Conservation (phyloP, 2,888 invertebrate genomes). For the Heliconius ethilla region DNA sequence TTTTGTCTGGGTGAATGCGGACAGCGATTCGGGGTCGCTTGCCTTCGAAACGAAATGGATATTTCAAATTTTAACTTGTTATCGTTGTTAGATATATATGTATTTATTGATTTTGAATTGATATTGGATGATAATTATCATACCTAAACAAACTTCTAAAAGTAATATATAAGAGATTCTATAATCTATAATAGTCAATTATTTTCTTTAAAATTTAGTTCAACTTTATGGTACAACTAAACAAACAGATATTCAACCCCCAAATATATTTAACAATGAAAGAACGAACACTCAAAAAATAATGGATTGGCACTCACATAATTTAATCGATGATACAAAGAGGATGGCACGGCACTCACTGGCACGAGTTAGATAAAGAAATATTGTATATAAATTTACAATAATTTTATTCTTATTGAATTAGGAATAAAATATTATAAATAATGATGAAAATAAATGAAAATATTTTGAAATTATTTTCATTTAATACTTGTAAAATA, state of each 20-base stretch:
- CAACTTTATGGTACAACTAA: background rate
- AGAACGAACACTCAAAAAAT: background rate
- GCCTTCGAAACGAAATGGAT: constrained; percentile 50
- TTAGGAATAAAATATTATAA: background rate
- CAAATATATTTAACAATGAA: background rate
- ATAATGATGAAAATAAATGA: no score
- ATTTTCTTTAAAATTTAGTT: background rate
- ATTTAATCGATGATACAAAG: background rate
- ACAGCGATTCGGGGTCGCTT: constrained; percentile 80
- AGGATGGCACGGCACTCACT: no score
- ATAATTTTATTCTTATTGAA: background rate
- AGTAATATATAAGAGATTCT: background rate
- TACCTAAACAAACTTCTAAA: background rate
- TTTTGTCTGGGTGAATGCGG: constrained; percentile 82
- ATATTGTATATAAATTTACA: background rate
- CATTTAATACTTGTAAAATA: no score
- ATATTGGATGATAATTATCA: background rate
- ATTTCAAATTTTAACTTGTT: constrained; percentile 50
- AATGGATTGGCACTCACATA: background rate
- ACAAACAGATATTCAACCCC: background rate
- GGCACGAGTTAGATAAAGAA: background rate
- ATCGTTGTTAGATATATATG: constrained; percentile 24
- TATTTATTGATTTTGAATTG: background rate
- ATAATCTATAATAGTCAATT: background rate
- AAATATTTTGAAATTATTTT: no score